Evolutionary conservation across 1,140 invertebrate species (phyloP), one percentile per base, ranked within the genome.

Genomic region (Choristoneura fumiferana): DNA sequence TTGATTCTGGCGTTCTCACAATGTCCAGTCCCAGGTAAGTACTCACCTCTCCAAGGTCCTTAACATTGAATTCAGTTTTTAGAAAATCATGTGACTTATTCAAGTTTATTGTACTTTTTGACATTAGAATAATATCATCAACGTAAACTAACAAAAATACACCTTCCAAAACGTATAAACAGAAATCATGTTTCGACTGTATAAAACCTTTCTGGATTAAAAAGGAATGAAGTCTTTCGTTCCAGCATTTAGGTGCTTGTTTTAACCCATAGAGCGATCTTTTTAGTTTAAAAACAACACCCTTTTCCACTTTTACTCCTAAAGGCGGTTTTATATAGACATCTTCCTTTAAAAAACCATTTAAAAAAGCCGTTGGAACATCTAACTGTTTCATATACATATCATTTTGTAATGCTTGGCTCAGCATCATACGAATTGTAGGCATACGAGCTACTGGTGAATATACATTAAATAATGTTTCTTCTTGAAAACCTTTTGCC

Each of bases 251-350:
- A 14, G 61, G 61, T 12, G 58, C 13, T 62, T 65, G 58, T 29
- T 55, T 69, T 33, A 69, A 43, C 9, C 63, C 63, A 54, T 66
- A 69, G 36, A 69, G 29, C 22, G 58, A 45, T 53, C 34, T 58
- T 14, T 60, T 53, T 56, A 69, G 22, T 53, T 56, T 67, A 40
- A 65, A 55, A 10, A 68, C 60, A 39, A 37, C 57, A n/a, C 34
- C 36, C 60, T 55, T 52, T 14, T 17, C 8, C 22, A 36, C 39
- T 15, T 62, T 22, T n/a, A 57, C 8, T 15, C 55, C 60, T 43
- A 57, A 3, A 35, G 61, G 61, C 22, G 36, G 37, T 33, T 54
- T 54, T 9, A 63, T 54, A 37, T 58, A 63, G 9, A 63, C 34
- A 15, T 63, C 53, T 14, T 15, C 9, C 4, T 63, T 13, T 43